Base-by-base conservation (phyloP, 2,113 vertebrate genomes). In the Lepisosteus oculatus region DNA sequence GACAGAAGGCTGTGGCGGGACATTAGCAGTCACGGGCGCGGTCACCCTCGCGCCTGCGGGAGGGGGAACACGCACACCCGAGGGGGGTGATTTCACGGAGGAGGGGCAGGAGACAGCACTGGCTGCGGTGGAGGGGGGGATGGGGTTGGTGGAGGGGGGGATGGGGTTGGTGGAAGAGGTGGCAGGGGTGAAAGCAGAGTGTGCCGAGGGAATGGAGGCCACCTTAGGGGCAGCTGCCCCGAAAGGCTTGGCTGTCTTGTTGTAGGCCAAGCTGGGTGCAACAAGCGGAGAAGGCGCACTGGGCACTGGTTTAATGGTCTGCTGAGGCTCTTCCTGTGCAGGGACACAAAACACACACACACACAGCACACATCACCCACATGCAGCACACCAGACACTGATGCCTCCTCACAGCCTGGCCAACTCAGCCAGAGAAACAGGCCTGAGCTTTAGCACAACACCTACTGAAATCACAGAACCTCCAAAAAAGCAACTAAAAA, bases 251-350 rank as follows among this genome's bases (percentile, higher is more conserved):
- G 95, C 89, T 66, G 90, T 81, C 80, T 95, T 98, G 92, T 97
- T 99, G 93, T 93, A 98, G 61, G 94, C 91, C 67, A 86, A 79
- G 61, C 71, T 86, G 66, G 86, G 85, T 47, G 87, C 81, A 55
- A 79, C 80, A 83, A 90, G 84, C 15, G 84, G 73, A 73, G 82
- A 85, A 85, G 92, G 84, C 90, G 93, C 80, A 90, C 96, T 88
- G 84, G 95, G 95, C 80, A 97, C 93, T 75, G 96, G 94, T 78
- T 95, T 96, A 91, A 96, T 90, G 93, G 97, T 92, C 89, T 95
- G 93, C 83, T 88, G 83, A 80, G 89, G 87, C 83, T 94, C 82
- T 77, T 86, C 94, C 96, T 98, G 93, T 54, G 87, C 55, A 65
- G 85, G 84, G 76, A 72, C 90, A 83, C 91, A 80, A 87, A 88